phyloP scores from a whole-genome alignment of 2,888 invertebrate species.

The Drosophila nr. fundita region DNA sequence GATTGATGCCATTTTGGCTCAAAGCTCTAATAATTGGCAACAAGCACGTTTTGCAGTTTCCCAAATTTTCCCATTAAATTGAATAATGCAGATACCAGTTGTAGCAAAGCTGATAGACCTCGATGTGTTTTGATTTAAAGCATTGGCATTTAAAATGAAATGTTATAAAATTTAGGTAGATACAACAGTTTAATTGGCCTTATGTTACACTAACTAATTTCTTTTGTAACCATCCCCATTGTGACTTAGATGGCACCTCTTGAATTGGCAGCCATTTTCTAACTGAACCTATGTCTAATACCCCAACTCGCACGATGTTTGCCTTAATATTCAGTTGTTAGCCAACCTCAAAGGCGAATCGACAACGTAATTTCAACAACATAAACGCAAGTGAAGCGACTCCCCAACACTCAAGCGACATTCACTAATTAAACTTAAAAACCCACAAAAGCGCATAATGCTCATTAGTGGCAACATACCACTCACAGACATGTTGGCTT shows the following conservation, averaged over 20 bases:
- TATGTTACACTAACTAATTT: neutral
- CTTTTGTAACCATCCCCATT: neutral
- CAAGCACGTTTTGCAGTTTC: constrained; percentile 63
- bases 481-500: constrained; percentile 17
- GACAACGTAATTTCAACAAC: constrained; percentile 50
- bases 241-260: constrained; percentile 13
- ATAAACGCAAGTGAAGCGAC: constrained; percentile 37
- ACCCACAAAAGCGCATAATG: constrained; percentile 57
- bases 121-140: constrained; percentile 20
- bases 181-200: neutral
- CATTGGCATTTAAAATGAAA: constrained; percentile 41
- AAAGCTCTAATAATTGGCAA: constrained; percentile 47
- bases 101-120: neutral
- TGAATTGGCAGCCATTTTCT: constrained; percentile 14
- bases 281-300: constrained; percentile 11
- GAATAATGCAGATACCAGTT: constrained; percentile 8
- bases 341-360: constrained; percentile 61
- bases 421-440: constrained; percentile 71
- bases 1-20: constrained; percentile 47
- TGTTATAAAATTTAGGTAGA: neutral
- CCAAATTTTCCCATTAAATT: constrained; percentile 53
- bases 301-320: neutral
- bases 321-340: constrained; percentile 17
- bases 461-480: constrained; percentile 30
- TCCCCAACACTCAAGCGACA: constrained; percentile 7